These are phyloP conservation scores for Fopius arisanus DNA, from an alignment of 1,140 invertebrate species.

Conservation along the genomic window DNA sequence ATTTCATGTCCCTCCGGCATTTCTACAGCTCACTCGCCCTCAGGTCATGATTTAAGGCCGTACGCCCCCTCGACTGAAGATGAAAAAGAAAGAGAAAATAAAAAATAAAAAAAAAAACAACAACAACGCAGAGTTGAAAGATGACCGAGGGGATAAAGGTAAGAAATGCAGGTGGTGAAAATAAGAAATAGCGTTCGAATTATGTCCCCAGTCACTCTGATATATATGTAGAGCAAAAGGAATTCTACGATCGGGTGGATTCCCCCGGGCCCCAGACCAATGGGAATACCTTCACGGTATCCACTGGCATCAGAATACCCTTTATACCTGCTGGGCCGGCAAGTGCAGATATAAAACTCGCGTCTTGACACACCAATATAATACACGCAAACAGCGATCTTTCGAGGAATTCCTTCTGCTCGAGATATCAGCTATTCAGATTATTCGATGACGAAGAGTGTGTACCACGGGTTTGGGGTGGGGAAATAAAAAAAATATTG, in stretches of 20 bases:
- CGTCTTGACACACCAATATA: conserved; percentile 10
- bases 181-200: conserved; percentile 39
- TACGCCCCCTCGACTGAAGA: not conserved
- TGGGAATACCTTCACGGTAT: not conserved
- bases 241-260: not conserved
- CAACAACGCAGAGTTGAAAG: not conserved
- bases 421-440: conserved; percentile 33
- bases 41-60: not conserved
- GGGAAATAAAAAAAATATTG: conserved; percentile 4
- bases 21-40: not conserved
- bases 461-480: not conserved
- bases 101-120: not conserved
- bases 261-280: not conserved
- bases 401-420: conserved; percentile 29
- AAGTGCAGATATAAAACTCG: conserved; percentile 11
- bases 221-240: conserved; percentile 44
- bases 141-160: conserved; percentile 38
- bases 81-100: not conserved
- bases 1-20: not conserved
- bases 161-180: conserved; percentile 40
- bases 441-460: conserved; percentile 32
- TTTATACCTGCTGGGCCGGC: conserved; percentile 12
- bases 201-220: conserved; percentile 46
- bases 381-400: not conserved
- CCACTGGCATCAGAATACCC: not conserved